These are phyloP conservation scores for Drosophila subquinaria DNA, from an alignment of 2,888 invertebrate species.

Conservation along the genomic window DNA sequence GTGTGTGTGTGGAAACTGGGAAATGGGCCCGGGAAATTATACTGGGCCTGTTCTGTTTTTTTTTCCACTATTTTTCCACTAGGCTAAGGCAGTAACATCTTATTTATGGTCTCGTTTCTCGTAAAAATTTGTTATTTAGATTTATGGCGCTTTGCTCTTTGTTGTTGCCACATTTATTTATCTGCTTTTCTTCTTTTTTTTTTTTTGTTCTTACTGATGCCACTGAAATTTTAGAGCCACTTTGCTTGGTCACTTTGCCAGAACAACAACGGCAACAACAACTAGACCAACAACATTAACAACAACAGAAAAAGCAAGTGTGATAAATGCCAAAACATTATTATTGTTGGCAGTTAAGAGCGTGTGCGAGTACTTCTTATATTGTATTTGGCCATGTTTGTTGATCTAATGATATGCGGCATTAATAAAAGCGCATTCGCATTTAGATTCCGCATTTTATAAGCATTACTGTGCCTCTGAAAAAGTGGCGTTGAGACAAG, in stretches of 20 bases:
- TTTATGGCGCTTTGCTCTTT: constrained; percentile 78
- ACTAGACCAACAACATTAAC: constrained; percentile 17
- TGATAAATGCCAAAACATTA: constrained; percentile 74
- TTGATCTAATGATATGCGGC: constrained; percentile 72
- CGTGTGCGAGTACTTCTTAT: constrained; percentile 43
- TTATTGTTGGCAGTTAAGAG: constrained; percentile 63
- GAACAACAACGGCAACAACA: not conserved
- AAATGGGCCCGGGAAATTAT: constrained; percentile 40
- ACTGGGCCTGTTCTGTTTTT: constrained; percentile 23
- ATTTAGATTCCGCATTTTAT: constrained; percentile 55
- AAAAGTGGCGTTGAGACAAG: constrained; percentile 1
- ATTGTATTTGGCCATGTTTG: constrained; percentile 42
- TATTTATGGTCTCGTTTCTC: constrained; percentile 79
- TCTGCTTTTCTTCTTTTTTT: constrained; percentile 51
- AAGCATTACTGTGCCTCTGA: constrained; percentile 10
- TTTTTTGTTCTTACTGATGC: constrained; percentile 41
- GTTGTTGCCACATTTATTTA: constrained; percentile 78
- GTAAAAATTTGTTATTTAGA: constrained; percentile 80
- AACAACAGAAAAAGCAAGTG: constrained; percentile 49
- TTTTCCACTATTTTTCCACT: constrained; percentile 55
- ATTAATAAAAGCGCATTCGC: constrained; percentile 71
- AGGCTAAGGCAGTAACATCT: constrained; percentile 70
- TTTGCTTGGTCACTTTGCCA: constrained; percentile 73
- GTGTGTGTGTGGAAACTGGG: constrained; percentile 7
- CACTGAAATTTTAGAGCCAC: constrained; percentile 78